Conservation (phyloP, 53 echinoderm and acorn worm genomes). For the Luidia sarsii region DNA sequence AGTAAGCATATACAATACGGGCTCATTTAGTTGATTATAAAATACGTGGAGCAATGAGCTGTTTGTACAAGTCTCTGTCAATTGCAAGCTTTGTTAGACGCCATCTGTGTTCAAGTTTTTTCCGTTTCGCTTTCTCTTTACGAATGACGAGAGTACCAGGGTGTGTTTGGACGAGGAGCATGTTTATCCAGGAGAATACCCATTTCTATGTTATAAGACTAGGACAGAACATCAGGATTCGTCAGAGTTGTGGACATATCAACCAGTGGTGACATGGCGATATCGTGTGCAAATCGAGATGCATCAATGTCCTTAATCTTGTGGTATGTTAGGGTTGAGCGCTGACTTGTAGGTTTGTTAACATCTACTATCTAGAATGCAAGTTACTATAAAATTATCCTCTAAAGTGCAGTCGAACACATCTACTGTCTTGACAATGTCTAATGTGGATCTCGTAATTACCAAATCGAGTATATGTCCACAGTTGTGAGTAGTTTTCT, state of each 20-base stretch:
- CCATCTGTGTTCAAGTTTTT: slow-evolving; percentile 15
- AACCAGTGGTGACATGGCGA: neutral
- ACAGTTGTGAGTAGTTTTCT: neutral
- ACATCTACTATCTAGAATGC: neutral
- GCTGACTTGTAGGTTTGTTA: neutral
- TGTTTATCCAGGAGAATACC: slow-evolving; percentile 12
- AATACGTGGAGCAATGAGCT: no score
- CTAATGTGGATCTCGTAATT: neutral
- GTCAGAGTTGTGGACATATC: neutral
- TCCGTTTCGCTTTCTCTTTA: neutral
- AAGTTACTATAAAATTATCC: neutral
- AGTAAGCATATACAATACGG: no score
- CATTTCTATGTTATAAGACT: neutral
- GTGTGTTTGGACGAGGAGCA: slow-evolving; percentile 44
- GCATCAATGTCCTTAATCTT: neutral
- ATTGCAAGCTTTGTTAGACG: neutral
- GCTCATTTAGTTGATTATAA: no score
- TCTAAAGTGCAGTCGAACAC: neutral
- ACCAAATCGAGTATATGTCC: slow-evolving; percentile 6
- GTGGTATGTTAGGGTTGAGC: neutral
- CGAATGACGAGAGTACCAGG: slow-evolving; percentile 21
- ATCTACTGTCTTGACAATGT: neutral
- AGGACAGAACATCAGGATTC: neutral
- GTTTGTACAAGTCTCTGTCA: slow-evolving; percentile 10
- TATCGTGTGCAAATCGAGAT: neutral